Evolutionary conservation across 30 jellyfish, hydroid and myxozoan species (phyloP).

Genomic region (Cassiopea andromeda): DNA sequence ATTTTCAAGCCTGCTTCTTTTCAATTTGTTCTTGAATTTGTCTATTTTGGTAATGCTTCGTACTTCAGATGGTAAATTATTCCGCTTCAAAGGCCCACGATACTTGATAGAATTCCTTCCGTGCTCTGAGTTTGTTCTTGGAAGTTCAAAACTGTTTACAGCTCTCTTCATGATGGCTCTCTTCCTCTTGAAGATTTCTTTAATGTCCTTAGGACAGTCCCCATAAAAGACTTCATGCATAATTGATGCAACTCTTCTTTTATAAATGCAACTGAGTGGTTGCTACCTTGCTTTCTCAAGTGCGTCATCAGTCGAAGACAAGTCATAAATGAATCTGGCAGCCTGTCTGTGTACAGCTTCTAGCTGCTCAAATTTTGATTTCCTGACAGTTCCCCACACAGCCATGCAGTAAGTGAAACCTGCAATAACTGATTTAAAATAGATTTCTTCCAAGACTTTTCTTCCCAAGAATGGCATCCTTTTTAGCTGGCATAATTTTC

Average conservation of each 20-base stretch:
- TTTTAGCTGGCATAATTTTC: conserved; percentile 29
- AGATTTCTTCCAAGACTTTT: conserved; percentile 18
- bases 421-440: conserved; percentile 30
- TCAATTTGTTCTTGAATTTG: not conserved
- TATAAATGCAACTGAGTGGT: conserved; percentile 5
- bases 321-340: conserved; percentile 8
- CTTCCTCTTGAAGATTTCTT: conserved; percentile 32
- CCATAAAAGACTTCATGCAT: conserved; percentile 28
- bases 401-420: conserved; percentile 18
- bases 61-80: conserved; percentile 2
- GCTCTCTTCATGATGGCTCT: not conserved
- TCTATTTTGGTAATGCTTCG: conserved; percentile 3
- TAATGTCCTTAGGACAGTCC: conserved; percentile 14
- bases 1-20: conserved; percentile 1
- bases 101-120: not conserved
- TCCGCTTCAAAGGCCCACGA: conserved; percentile 13
- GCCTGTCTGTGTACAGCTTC: conserved; percentile 25
- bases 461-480: conserved; percentile 32
- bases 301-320: conserved; percentile 18
- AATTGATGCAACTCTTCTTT: conserved; percentile 26
- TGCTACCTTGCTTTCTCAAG: conserved; percentile 7
- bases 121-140: conserved; percentile 3
- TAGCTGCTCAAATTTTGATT: conserved; percentile 26
- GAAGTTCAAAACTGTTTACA: conserved; percentile 10
- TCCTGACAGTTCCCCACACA: conserved; percentile 32